phyloP scores from a whole-genome alignment of 2,888 invertebrate species.

The Pristionchus fissidentatus region DNA sequence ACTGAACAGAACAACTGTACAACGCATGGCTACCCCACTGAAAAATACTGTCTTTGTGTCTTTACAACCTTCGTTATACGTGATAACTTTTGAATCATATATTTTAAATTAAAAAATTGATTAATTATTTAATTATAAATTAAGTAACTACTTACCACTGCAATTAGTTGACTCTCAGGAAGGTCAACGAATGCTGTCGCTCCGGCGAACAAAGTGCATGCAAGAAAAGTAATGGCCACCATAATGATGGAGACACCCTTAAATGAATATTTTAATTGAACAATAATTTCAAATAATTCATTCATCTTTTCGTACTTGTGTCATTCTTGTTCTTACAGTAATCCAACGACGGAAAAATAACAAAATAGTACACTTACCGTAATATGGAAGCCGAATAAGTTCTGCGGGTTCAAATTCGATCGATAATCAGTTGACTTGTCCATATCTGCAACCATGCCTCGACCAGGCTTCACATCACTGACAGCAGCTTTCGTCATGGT shows the following conservation, averaged over 20 bases:
- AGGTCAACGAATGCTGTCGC: background rate
- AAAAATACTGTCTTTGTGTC: no score
- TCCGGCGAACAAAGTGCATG: background rate
- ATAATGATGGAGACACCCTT: slow-evolving; percentile 6
- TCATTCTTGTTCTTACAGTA: no score
- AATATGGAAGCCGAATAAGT: background rate
- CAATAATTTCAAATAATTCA: no score
- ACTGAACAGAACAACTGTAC: no score
- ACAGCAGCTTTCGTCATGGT: background rate
- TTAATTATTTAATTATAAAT: no score
- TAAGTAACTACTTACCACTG: background rate
- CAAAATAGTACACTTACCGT: background rate
- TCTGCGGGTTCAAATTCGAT: background rate
- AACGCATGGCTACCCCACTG: no score
- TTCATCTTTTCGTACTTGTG: no score
- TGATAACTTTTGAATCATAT: background rate
- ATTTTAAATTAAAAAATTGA: background rate
- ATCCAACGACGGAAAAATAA: background rate
- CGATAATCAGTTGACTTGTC: slow-evolving; percentile 19
- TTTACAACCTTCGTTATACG: no score
- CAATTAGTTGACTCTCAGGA: background rate
- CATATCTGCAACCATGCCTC: background rate
- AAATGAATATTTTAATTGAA: no score
- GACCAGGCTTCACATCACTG: slow-evolving; percentile 35
- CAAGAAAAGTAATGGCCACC: background rate